These are phyloP conservation scores for Adelges cooleyi DNA, from an alignment of 1,140 invertebrate genomes.

Conservation along the genomic window DNA sequence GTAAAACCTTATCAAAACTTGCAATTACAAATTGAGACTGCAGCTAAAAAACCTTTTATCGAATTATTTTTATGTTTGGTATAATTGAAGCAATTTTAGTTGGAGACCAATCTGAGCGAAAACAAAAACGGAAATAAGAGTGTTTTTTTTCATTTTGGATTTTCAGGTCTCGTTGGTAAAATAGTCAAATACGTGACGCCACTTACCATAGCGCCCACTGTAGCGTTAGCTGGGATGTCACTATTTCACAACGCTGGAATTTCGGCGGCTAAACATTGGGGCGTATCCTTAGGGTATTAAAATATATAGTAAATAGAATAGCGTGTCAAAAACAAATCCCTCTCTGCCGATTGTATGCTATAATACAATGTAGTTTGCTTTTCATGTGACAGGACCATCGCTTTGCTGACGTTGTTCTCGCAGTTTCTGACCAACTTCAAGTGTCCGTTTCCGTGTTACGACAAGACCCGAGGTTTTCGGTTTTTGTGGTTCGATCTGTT, in stretches of 20 bases:
- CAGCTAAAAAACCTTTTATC: too few relatives aligned
- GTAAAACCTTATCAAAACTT: too few relatives aligned
- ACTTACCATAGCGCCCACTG: constrained; percentile 66
- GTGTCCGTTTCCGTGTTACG: constrained; percentile 51
- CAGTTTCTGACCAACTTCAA: constrained; percentile 61
- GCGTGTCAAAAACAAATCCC: too few relatives aligned
- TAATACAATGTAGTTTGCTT: too few relatives aligned
- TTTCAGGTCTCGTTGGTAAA: constrained; percentile 55
- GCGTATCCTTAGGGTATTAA: constrained; percentile 63
- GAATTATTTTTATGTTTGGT: too few relatives aligned
- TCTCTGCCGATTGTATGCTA: too few relatives aligned
- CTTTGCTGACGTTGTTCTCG: constrained; percentile 67
- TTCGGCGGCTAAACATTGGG: constrained; percentile 67
- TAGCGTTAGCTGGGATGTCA: constrained; percentile 64
- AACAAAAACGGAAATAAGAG: too few relatives aligned
- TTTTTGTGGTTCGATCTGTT: constrained; percentile 59
- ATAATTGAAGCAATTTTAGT: too few relatives aligned
- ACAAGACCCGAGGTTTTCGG: constrained; percentile 45
- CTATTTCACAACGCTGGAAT: constrained; percentile 64
- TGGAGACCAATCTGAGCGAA: too few relatives aligned
- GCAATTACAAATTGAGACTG: too few relatives aligned
- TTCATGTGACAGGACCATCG: constrained; percentile 52
- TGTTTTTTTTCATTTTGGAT: too few relatives aligned
- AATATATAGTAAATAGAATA: constrained; percentile 27
- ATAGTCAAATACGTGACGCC: constrained; percentile 64